Base-by-base conservation (phyloP, 1,140 invertebrate genomes). In the Tyrophagus putrescentiae region DNA sequence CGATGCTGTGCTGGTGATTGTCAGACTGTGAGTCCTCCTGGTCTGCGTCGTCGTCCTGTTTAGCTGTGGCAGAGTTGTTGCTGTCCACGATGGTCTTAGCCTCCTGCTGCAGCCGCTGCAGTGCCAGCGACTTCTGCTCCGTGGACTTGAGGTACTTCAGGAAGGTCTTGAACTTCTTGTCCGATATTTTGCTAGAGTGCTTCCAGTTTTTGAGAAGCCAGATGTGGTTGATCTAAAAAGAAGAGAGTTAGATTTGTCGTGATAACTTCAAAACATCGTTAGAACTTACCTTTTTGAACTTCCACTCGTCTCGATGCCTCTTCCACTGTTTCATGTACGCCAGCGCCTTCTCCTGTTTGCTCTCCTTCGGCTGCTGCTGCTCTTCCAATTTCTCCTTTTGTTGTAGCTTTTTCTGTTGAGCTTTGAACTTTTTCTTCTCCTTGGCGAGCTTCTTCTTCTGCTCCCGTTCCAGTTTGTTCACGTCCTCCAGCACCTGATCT, bases 131-230 rank as follows among this genome's bases (percentile, higher is more conserved):
- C 3, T 54, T 13, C 7, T 27, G 13, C 9, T 54, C 25, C n/a
- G 18, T 13, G 32, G 52, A 13, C n/a, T 54, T 13, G 27, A 54
- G 27, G 25, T 54, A 54, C 39, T 54, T 54, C 3, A 54, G 28
- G 25, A 54, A 54, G 13, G 25, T 54, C 25, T 54, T 54, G 27
- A 54, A 54, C 27, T 34, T 1, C 39, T 54, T 54, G 27, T 54
- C 52, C 1, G 52, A 34, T 27, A 54, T 21, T 31, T 54, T 54
- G 25, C 39, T 27, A n/a, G 25, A 32, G 25, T 54, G 3, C 39
- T 54, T 54, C 52, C 52, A 54, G 39, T 54, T 54, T 54, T 54
- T 54, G 16, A 54, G 3, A 27, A 54, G 25, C 52, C 52, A 54
- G 39, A 54, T 32, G 27, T 54, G 52, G 9, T 34, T 13, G 25